Evolutionary conservation across 2,888 invertebrate genomes (phyloP).

Genomic region (Hoplodrina ambigua): DNA sequence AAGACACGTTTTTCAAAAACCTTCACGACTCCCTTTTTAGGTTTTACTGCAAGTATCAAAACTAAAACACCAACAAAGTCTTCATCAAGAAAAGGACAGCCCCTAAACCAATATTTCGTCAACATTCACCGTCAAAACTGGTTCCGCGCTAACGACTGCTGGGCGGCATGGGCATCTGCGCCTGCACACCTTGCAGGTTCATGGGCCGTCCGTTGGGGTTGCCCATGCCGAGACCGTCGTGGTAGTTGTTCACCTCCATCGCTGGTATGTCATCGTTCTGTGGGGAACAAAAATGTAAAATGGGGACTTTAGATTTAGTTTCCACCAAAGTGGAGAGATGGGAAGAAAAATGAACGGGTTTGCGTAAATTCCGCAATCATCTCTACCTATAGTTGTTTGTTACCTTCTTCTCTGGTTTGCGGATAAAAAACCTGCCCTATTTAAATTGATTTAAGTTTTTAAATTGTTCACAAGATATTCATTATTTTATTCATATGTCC

Average conservation of each 20-base stretch:
- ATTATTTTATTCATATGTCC: no score
- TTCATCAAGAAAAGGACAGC: constrained; percentile 28
- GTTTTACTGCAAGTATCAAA: constrained; percentile 25
- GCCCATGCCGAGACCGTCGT: constrained; percentile 88
- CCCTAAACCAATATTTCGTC: constrained; percentile 35
- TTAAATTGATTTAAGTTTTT: no score
- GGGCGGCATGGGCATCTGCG: constrained; percentile 86
- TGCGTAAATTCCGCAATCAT: no score
- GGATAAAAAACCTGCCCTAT: no score
- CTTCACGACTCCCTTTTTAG: no score
- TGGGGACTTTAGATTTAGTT: not conserved
- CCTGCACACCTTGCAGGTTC: constrained; percentile 88
- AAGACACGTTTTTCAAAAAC: not conserved
- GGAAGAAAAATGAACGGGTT: no score
- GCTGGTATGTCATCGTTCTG: constrained; percentile 94
- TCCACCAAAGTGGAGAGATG: no score
- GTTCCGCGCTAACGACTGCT: constrained; percentile 81
- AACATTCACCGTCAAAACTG: constrained; percentile 22
- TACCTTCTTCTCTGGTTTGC: no score
- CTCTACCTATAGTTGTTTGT: no score
- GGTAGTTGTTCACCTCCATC: constrained; percentile 94
- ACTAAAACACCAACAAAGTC: constrained; percentile 1
- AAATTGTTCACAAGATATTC: no score
- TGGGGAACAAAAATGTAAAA: not conserved
- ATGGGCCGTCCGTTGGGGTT: constrained; percentile 88